phyloP scores from a whole-genome alignment of 2,797 vertebrate genomes.

The Oreonectes daqikongensis region DNA sequence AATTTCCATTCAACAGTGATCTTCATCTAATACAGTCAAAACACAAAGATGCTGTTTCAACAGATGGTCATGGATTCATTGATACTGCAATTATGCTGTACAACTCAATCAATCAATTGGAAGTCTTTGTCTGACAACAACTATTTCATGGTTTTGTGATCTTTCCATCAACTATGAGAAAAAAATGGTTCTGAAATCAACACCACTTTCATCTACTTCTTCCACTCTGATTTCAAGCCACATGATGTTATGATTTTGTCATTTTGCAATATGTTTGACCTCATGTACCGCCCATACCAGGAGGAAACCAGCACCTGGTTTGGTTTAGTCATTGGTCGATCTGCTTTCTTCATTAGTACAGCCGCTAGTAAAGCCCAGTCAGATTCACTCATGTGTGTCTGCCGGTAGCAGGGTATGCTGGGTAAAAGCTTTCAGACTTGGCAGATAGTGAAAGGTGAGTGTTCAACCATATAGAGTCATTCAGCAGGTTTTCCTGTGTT shows the following conservation, averaged over 20 bases:
- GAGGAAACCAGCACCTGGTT: neutral
- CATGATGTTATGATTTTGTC: conserved; percentile 14
- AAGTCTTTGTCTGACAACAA: neutral
- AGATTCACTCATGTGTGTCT: conserved; percentile 14
- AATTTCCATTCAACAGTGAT: too few species aligned
- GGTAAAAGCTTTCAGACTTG: conserved; percentile 4
- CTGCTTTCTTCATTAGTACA: conserved; percentile 50
- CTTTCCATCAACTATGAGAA: neutral
- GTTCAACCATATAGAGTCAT: conserved; percentile 6
- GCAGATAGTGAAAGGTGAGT: conserved; percentile 7
- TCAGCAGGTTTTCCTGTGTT: conserved; percentile 24
- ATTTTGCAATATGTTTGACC: conserved; percentile 27
- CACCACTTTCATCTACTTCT: conserved; percentile 18
- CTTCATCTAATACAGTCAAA: neutral
- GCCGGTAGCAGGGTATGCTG: conserved; percentile 7
- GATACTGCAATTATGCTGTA: neutral
- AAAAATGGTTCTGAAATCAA: neutral
- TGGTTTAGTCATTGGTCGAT: conserved; percentile 28
- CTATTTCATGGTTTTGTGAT: neutral
- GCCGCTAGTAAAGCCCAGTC: conserved; percentile 12
- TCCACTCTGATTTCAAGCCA: neutral
- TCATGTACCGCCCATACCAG: neutral
- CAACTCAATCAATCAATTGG: neutral
- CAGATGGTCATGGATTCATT: neutral
- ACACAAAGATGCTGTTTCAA: neutral